Conservation (phyloP, 2,797 vertebrate species). For the Danio tinwini region DNA sequence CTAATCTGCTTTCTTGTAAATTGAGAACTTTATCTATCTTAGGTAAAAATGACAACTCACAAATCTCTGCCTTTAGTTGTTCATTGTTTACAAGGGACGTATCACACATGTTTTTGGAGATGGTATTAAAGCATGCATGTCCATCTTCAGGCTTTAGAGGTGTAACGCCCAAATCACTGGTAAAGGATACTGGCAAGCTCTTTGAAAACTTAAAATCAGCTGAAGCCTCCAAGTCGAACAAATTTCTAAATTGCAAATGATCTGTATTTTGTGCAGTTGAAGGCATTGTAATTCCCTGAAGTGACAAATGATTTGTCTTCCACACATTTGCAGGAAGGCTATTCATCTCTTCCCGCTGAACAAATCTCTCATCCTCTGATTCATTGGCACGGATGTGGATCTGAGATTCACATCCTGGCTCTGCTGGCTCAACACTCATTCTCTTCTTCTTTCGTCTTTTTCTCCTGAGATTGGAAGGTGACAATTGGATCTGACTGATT, state of each 20-base stretch:
- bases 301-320: background rate
- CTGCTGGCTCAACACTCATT: conserved; percentile 62
- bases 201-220: conserved; percentile 29
- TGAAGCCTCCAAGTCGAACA: conserved; percentile 46
- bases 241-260: conserved; percentile 50
- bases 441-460: conserved; percentile 78
- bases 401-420: conserved; percentile 59
- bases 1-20: conserved; percentile 11
- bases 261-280: conserved; percentile 21
- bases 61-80: conserved; percentile 10
- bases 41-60: conserved; percentile 1
- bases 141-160: conserved; percentile 41
- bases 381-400: conserved; percentile 60
- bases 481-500: conserved; percentile 54
- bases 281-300: conserved; percentile 42
- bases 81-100: background rate
- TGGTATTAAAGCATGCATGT: background rate
- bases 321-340: conserved; percentile 40
- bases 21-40: conserved; percentile 11
- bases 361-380: conserved; percentile 68
- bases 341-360: conserved; percentile 42
- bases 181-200: conserved; percentile 40
- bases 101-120: conserved; percentile 26
- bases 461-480: conserved; percentile 66
- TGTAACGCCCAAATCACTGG: conserved; percentile 55